Evolutionary conservation across 2,797 vertebrate genomes (phyloP).

Genomic region (Graptemys geographica): DNA sequence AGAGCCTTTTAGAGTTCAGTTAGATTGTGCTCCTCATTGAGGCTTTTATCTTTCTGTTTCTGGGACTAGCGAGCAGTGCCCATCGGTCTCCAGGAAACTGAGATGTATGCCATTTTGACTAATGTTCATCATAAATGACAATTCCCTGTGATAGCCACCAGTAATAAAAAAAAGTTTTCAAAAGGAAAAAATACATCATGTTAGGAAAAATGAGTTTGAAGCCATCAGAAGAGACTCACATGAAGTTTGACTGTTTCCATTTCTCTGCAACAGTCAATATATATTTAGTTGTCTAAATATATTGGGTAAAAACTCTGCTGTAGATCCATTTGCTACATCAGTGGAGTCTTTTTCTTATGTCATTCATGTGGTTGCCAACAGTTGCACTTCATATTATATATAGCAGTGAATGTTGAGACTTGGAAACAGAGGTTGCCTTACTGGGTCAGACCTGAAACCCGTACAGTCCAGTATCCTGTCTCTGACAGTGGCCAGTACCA

Average conservation of each 20-base stretch:
- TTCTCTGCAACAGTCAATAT: neutral
- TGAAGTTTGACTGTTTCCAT: neutral
- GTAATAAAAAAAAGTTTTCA: neutral
- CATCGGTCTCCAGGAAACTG: neutral
- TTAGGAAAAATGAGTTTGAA: neutral
- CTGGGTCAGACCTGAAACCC: neutral
- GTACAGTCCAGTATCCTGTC: neutral
- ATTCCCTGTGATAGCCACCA: neutral
- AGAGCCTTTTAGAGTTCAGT: neutral
- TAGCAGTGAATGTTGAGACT: neutral
- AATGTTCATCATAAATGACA: neutral
- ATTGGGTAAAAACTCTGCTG: neutral
- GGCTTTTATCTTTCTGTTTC: neutral
- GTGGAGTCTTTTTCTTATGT: constrained; percentile 2
- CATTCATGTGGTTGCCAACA: neutral
- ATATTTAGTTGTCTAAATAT: neutral
- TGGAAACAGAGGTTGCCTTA: neutral
- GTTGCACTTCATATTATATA: neutral
- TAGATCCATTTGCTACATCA: neutral
- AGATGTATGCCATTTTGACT: rapidly evolving
- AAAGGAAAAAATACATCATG: neutral
- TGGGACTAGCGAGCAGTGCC: neutral
- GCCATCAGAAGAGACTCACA: neutral
- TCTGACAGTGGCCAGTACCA: neutral
- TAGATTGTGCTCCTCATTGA: rapidly evolving